Percentiles rank a stretch among this genome's conserved stretches.
Conservation (phyloP, 2,113 vertebrate genomes). For the Osmerus eperlanus region DNA sequence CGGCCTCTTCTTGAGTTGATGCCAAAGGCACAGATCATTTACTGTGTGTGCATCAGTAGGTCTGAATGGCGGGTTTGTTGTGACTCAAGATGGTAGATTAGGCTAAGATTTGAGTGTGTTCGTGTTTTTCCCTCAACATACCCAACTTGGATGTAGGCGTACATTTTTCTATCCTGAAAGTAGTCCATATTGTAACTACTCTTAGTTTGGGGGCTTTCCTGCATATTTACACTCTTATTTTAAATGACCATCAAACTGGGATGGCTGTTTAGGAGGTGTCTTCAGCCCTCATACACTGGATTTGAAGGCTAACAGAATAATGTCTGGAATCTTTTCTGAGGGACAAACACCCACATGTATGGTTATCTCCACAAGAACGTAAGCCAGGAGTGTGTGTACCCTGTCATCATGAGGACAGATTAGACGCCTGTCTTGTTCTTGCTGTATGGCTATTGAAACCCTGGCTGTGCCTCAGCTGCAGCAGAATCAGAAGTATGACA, state of each 20-base stretch:
- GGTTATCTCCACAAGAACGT: slow-evolving; percentile 63
- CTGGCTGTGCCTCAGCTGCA: slow-evolving; percentile 28
- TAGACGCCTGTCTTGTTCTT: slow-evolving; percentile 32
- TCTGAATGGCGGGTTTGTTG: slow-evolving; percentile 62
- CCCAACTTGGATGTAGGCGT: slow-evolving; percentile 49
- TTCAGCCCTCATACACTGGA: slow-evolving; percentile 16
- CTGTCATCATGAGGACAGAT: slow-evolving; percentile 40
- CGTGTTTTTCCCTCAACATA: slow-evolving; percentile 44
- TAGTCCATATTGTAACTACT: slow-evolving; percentile 27
- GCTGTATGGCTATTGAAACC: slow-evolving; percentile 42
- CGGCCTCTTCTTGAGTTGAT: slow-evolving; percentile 13
- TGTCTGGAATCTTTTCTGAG: slow-evolving; percentile 40
- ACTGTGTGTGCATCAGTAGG: slow-evolving; percentile 44
- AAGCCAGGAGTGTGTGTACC: slow-evolving; percentile 39
- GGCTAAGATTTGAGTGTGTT: slow-evolving; percentile 29
- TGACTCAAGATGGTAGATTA: slow-evolving; percentile 33
- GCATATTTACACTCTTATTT: slow-evolving; percentile 44
- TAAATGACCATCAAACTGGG: slow-evolving; percentile 1
- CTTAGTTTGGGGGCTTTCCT: neutral
- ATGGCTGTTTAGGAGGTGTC: neutral
- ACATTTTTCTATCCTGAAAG: slow-evolving; percentile 33
- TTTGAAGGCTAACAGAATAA: slow-evolving; percentile 43
- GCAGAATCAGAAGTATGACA: slow-evolving; percentile 58
- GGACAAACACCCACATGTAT: slow-evolving; percentile 9
- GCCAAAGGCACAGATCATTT: slow-evolving; percentile 32